Percentiles rank a stretch among this genome's conserved stretches.
Evolutionary conservation across 2,797 vertebrate species (phyloP).

Genomic region (Tadarida brasiliensis): DNA sequence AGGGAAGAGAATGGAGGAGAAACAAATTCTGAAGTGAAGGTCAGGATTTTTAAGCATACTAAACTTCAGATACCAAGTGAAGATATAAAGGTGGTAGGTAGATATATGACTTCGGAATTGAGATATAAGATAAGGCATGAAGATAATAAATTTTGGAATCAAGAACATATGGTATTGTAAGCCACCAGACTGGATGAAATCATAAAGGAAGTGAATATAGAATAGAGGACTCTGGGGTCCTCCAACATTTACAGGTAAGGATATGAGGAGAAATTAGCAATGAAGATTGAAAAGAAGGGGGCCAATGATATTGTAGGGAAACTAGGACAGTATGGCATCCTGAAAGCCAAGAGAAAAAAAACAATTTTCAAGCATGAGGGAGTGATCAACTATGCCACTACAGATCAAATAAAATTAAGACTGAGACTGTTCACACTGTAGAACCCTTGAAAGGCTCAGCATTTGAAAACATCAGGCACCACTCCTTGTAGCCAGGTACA

Average conservation of each 20-base stretch:
- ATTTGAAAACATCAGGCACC: not conserved
- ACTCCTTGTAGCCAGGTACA: not conserved
- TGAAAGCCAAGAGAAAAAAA: not conserved
- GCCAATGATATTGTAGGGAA: not conserved
- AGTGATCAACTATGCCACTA: not conserved
- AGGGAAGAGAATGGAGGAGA: not conserved
- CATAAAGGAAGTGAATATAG: not conserved
- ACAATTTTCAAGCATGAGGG: not conserved
- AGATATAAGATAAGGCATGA: not conserved
- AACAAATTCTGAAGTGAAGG: not conserved
- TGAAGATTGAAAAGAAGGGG: not conserved
- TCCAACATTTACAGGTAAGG: not conserved
- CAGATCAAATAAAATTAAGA: not conserved
- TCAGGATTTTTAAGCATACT: not conserved
- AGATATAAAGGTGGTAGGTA: not conserved
- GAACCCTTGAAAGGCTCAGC: not conserved
- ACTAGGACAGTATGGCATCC: not conserved
- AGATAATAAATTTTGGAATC: not conserved
- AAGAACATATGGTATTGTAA: not conserved
- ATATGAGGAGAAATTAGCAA: not conserved
- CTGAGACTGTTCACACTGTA: not conserved
- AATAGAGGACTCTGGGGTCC: not conserved
- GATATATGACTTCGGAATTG: constrained; percentile 5
- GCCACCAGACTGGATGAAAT: not conserved
- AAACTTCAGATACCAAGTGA: not conserved